These are phyloP conservation scores for Dusona sp. DNA, from an alignment of 2,888 invertebrate genomes.

Conservation along the genomic window DNA sequence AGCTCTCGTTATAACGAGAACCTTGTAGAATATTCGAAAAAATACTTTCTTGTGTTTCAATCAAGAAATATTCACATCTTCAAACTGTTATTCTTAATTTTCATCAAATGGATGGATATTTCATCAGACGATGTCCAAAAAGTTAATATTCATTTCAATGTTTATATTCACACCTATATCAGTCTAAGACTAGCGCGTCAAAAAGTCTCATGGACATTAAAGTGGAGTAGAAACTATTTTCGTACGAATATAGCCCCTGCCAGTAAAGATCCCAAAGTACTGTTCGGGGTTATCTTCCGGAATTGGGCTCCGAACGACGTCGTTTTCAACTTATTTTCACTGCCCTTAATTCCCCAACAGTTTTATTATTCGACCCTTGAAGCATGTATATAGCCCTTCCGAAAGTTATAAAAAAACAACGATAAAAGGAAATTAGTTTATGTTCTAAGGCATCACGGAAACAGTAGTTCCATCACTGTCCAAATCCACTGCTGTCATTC, in stretches of 20 bases:
- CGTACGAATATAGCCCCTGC: slow-evolving; percentile 17
- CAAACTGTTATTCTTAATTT: neutral
- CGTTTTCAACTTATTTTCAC: slow-evolving; percentile 57
- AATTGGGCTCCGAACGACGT: slow-evolving; percentile 49
- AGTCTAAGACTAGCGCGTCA: slow-evolving; percentile 9
- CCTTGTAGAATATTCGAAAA: neutral
- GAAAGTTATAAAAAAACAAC: slow-evolving; percentile 22
- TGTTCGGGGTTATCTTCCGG: slow-evolving; percentile 41
- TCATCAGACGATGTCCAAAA: neutral
- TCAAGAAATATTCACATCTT: slow-evolving; percentile 27
- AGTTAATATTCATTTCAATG: neutral
- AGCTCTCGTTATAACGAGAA: neutral
- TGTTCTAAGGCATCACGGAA: neutral
- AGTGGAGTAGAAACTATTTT: slow-evolving; percentile 38
- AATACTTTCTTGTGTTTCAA: neutral
- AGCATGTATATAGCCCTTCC: neutral
- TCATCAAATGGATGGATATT: neutral
- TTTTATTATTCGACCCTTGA: slow-evolving; percentile 7
- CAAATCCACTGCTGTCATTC: slow-evolving; percentile 18
- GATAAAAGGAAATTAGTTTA: neutral
- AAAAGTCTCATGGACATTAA: slow-evolving; percentile 49
- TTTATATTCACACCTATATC: neutral
- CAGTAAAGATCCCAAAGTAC: slow-evolving; percentile 45
- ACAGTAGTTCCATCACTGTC: slow-evolving; percentile 7
- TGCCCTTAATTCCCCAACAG: slow-evolving; percentile 24